Evolutionary conservation across 2,113 vertebrate genomes (phyloP), one percentile per base, ranked within the genome.

Genomic region (Boleophthalmus pectinirostris): DNA sequence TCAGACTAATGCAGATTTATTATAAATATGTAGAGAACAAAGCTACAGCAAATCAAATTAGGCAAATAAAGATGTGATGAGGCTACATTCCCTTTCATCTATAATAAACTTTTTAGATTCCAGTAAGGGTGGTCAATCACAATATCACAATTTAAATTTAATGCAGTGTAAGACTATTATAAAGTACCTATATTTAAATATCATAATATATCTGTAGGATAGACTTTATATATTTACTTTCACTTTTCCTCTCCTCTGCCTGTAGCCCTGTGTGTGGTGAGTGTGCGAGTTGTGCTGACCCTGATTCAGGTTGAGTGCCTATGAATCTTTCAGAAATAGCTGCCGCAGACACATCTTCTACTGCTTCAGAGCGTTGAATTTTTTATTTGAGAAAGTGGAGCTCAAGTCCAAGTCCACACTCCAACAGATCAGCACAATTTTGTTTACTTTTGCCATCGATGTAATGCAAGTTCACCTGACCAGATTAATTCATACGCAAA

Each of bases 311-410:
- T 76, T 64, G 72, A 74, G 71, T 61, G n/a, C 49, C 82, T 82
- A 92, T 93, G 72, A 91, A 93, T 92, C 84, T 92, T 93, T 92
- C 10, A 92, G 72, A 81, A 83, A 89, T 72, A 60, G 14, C 81
- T 82, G 75, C 82, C 86, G 81, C 68, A 68, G 45, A 70, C 68
- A 69, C 74, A 66, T 86, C 80, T 86, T 82, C 77, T 78, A 73
- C 78, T 80, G 78, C 64, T 57, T 75, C 78, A 57, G 47, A 79
- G n/a, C 46, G 66, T 75, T 92, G 64, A 92, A 91, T 89, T 56
- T 89, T 90, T 89, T 56, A 90, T 90, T 80, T 66, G 20, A 73
- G 38, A 67, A 38, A 38, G 35, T 68, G 29, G 47, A 68, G 38
- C 35, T 54, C 33, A 65, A 66, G 33, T 47, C 58, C 24, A 35